Conservation (phyloP, 1,140 invertebrate species). For the Ooceraea biroi region DNA sequence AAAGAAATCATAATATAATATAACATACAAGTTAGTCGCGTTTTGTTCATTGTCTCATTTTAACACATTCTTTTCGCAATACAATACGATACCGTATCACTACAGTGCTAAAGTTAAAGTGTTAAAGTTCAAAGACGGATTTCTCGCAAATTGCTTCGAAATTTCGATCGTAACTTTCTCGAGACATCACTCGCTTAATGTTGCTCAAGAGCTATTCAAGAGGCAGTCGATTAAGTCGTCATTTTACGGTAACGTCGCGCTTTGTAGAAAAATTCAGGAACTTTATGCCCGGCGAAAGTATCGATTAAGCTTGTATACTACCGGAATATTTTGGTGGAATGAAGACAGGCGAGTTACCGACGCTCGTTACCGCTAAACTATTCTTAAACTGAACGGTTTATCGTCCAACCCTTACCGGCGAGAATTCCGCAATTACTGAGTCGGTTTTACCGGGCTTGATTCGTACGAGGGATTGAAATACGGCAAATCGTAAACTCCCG, state of each 20-base stretch:
- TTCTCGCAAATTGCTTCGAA: neutral
- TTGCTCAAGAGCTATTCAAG: constrained; percentile 33
- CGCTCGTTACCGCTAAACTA: constrained; percentile 55
- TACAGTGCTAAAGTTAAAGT: neutral
- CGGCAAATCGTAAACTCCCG: constrained; percentile 69
- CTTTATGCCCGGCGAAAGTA: constrained; percentile 39
- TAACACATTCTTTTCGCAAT: neutral
- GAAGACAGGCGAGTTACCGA: constrained; percentile 62
- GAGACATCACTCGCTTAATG: constrained; percentile 22
- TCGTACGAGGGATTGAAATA: constrained; percentile 61
- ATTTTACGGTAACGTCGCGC: constrained; percentile 35
- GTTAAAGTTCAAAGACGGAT: constrained; percentile 11
- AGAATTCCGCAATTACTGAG: constrained; percentile 62
- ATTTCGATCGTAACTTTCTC: constrained; percentile 9
- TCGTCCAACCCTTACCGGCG: constrained; percentile 22
- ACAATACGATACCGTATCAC: too few relatives aligned
- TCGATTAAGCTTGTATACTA: constrained; percentile 34
- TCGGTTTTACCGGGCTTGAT: constrained; percentile 48
- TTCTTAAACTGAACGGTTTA: constrained; percentile 70
- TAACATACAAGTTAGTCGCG: neutral
- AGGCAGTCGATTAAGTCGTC: constrained; percentile 38
- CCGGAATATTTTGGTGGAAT: constrained; percentile 61
- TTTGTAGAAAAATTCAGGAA: constrained; percentile 35
- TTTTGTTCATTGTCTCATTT: neutral
- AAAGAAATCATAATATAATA: neutral